A percentile compares a stretch with the other conserved stretches of the same genome.
These are phyloP conservation scores for Dicranocentrus wangi DNA, from an alignment of 2,888 invertebrate species.

Conservation along the genomic window DNA sequence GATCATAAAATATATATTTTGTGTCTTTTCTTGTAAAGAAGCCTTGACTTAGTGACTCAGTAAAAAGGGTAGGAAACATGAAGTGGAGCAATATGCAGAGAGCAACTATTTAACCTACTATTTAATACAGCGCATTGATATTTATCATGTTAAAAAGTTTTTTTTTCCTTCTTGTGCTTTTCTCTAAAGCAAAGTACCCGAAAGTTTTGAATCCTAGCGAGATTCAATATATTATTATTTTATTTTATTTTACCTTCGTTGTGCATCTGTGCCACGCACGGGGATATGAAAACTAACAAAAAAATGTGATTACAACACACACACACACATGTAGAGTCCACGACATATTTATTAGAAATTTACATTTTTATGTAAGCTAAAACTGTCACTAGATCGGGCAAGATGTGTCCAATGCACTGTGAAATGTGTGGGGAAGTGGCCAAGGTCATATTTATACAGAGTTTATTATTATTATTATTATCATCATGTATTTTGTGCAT, in stretches of 20 bases:
- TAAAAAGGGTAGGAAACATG: neutral
- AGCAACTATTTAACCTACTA: neutral
- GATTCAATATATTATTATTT: too few species aligned
- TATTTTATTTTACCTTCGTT: too few species aligned
- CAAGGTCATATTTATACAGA: slow-evolving; percentile 63
- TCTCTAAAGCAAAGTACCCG: slow-evolving; percentile 4
- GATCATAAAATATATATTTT: slow-evolving; percentile 47
- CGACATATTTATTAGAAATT: too few species aligned
- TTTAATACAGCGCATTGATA: neutral
- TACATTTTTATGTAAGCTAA: too few species aligned
- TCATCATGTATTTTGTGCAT: neutral
- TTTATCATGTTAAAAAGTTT: neutral
- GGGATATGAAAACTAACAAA: too few species aligned
- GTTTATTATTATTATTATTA: slow-evolving; percentile 28
- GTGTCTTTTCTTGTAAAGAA: slow-evolving; percentile 21
- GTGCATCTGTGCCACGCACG: too few species aligned
- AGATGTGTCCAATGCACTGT: slow-evolving; percentile 7
- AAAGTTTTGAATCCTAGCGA: neutral
- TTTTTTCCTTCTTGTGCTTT: neutral
- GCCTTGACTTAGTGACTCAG: slow-evolving; percentile 62
- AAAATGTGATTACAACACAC: too few species aligned
- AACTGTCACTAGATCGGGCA: too few species aligned
- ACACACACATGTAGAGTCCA: too few species aligned
- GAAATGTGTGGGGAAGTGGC: slow-evolving; percentile 52
- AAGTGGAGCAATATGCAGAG: neutral